Percentiles rank a stretch among this genome's conserved stretches.
Conservation (phyloP, 2,113 vertebrate species). For the Tichodroma muraria region DNA sequence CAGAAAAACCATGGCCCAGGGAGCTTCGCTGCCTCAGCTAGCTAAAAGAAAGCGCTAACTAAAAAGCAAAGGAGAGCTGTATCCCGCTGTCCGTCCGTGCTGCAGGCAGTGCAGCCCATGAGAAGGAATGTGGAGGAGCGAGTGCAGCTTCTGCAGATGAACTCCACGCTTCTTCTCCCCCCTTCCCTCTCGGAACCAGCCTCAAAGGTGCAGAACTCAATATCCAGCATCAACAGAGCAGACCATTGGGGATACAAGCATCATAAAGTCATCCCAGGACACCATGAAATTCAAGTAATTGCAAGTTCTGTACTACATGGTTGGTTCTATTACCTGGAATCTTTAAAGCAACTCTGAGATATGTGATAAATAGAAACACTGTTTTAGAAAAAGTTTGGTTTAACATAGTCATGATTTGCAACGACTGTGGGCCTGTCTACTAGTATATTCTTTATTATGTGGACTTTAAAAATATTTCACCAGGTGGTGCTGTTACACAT, state of each 20-base stretch:
- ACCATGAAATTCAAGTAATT: background rate
- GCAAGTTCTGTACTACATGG: background rate
- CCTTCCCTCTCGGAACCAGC: background rate
- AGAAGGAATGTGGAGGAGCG: background rate
- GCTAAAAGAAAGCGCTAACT: background rate
- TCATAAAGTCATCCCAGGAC: background rate
- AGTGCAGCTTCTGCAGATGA: background rate
- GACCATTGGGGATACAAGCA: too few species aligned
- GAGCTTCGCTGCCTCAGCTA: background rate
- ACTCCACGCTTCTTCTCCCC: rapidly evolving
- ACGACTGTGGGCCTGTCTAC: background rate
- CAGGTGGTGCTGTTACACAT: slow-evolving; percentile 51
- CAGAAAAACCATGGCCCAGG: background rate
- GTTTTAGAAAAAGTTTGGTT: background rate
- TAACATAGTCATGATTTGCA: background rate
- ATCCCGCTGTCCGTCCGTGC: background rate
- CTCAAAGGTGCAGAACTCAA: background rate
- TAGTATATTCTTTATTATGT: background rate
- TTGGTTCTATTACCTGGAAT: background rate
- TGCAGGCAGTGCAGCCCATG: too few species aligned
- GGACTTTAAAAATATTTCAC: background rate
- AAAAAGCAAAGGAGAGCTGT: background rate
- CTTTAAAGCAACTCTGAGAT: background rate
- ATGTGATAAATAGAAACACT: background rate
- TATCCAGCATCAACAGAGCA: background rate